Percentiles rank a stretch among this genome's conserved stretches.
phyloP scores from a whole-genome alignment of 2,797 vertebrate genomes.

The Anabacerthia variegaticeps region DNA sequence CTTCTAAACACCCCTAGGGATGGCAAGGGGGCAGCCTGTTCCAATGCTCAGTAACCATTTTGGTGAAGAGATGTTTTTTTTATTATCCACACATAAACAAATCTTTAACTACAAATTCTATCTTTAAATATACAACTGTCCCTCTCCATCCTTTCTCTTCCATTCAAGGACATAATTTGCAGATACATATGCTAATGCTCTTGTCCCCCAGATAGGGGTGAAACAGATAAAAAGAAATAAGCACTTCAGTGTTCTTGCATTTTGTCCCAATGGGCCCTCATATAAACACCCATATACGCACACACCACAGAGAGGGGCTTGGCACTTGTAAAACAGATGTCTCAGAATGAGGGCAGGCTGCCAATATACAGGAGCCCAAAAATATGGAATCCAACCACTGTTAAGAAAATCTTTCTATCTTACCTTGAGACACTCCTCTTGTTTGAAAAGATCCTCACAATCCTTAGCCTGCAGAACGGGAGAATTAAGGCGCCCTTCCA shows the following conservation, averaged over 20 bases:
- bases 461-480: conserved; percentile 87
- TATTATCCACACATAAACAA: neutral
- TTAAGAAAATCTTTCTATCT: conserved; percentile 29
- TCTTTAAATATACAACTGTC: neutral
- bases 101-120: neutral
- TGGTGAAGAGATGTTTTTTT: neutral
- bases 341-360: neutral
- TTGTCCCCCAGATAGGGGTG: neutral
- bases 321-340: neutral
- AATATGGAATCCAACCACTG: neutral
- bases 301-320: neutral
- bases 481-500: conserved; percentile 89
- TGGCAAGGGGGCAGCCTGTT: neutral
- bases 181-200: fast-evolving
- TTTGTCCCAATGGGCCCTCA: neutral
- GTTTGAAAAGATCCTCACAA: conserved; percentile 88
- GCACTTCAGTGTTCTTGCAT: neutral
- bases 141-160: neutral
- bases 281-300: neutral
- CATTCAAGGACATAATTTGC: neutral
- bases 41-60: neutral
- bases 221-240: neutral
- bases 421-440: conserved; percentile 94
- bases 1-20: neutral
- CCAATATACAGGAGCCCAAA: neutral